These are phyloP conservation scores for Pediacus dermestoides DNA, from an alignment of 2,888 invertebrate genomes.

Conservation along the genomic window DNA sequence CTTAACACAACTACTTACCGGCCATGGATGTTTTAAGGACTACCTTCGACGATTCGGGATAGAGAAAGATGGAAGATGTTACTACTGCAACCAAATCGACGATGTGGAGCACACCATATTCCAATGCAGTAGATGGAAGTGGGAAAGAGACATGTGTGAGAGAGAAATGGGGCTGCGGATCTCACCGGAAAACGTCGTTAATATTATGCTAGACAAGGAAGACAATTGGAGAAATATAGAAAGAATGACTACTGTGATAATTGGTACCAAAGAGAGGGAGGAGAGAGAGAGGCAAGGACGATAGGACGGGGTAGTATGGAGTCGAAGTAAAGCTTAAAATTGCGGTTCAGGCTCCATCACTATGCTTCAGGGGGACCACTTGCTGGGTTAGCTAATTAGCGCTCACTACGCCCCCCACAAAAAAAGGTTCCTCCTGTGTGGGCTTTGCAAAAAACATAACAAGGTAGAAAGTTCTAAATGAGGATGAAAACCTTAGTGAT, in stretches of 20 bases:
- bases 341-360: too few relatives aligned
- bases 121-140: slow-evolving; percentile 12
- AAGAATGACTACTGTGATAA: neutral
- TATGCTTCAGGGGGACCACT: too few relatives aligned
- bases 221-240: slow-evolving; percentile 4
- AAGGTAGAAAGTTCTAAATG: too few relatives aligned
- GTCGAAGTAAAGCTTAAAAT: too few relatives aligned
- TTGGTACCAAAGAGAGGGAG: neutral
- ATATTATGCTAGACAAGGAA: slow-evolving; percentile 2
- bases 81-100: slow-evolving; percentile 13
- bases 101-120: slow-evolving; percentile 18
- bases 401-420: too few relatives aligned
- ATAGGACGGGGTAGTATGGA: too few relatives aligned
- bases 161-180: neutral
- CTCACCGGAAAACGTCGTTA: slow-evolving; percentile 3
- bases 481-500: too few relatives aligned
- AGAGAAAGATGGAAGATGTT: slow-evolving; percentile 9
- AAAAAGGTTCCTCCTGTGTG: too few relatives aligned
- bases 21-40: slow-evolving; percentile 20
- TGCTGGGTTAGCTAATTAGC: too few relatives aligned
- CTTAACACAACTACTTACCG: slow-evolving; percentile 21
- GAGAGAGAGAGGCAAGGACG: too few relatives aligned
- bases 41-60: slow-evolving; percentile 21
- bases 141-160: slow-evolving; percentile 2
- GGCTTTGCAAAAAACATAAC: too few relatives aligned